Base-by-base conservation (phyloP, 2,797 vertebrate species). In the Australoheros facetus region DNA sequence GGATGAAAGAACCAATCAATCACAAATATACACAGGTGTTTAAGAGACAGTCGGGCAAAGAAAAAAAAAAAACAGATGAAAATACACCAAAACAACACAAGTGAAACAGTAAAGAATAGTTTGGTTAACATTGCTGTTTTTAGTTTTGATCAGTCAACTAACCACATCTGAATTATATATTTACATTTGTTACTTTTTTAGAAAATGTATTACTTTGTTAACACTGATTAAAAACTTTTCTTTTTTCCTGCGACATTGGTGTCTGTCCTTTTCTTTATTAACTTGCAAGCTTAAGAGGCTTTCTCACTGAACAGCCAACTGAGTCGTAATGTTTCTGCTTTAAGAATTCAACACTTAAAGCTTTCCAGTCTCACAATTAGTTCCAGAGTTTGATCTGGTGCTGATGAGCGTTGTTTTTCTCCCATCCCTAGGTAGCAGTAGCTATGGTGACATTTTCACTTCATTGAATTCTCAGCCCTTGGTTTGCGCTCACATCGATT, bases 401-500 rank as follows among this genome's bases (percentile, higher is more conserved):
- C 75, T 85, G 73, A 81, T 80, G 71, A 75, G 54, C 69, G 59
- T 66, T 82, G 78, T 85, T 81, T 84, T 69, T 42, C 62, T 45
- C 51, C 32, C 13, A 16, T 51, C 56, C 48, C 72, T 32, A 42
- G 34, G 84, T 51, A 72, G 70, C 77, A 23, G 76, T 64, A 74
- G 71, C 83, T 78, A 56, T 66, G 53, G 64, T 73, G 78, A 79
- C 70, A 83, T 86, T 88, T 83, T 83, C 83, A 58, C 81, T 78
- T 62, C 37, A 82, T 26, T 85, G 76, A 76, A 82, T 85, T 82
- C 69, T 69, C 54, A 3, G 54, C 59, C 82, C 48, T 4, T 39
- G 7, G 57, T 77, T 73, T 76, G 73, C 11, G 1, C 62, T 48
- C 28, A 17, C 85, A 93, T 93, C 58, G 79, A 92, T 86, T 78